Evolutionary conservation across 1,140 invertebrate species (phyloP), one percentile per base, ranked within the genome.

Genomic region (Drosophila oshimai): DNA sequence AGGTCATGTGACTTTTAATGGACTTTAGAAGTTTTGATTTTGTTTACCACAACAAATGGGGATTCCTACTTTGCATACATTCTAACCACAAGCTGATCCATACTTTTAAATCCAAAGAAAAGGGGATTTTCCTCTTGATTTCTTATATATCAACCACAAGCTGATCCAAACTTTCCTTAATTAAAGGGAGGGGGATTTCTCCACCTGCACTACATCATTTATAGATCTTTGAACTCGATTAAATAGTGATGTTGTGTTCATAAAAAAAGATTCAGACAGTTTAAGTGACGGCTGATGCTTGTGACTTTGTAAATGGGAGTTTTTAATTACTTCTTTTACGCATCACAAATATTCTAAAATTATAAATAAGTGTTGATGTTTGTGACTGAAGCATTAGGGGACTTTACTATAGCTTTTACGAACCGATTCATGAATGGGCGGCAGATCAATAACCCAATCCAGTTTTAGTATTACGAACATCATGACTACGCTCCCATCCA

Each of bases 401-500:
- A 13, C 26, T 15, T 49, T 62, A 44, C 57, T 24, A 49, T 24
- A 6, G 18, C 29, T 49, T 24, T 31, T 6, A n/a, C 9, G 0
- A 12, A n/a, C n/a, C 18, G 62, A 68, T 39, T 68, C 17, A 70
- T 70, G 44, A 58, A 71, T 70, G 65, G 31, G 36, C 28, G 37
- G 2, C 7, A 41, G 58, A 15, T 65, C 41, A 50, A 42, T 34
- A 44, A 33, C 17, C 17, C 33, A 61, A 58, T 62, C 58, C 26
- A 34, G 42, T 39, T 50, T 20, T 1, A 12, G 12, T 33, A 31
- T 39, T 65, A 31, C 26, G 26, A 31, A 17, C 26, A 24, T 41
- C n/a, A 4, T 61, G 61, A 65, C 41, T 47, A 20, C 26, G 26
- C 20, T 31, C 15, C 15, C 26, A 50, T 50, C 62, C 34, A 67